Base-by-base conservation (phyloP, 2,888 invertebrate species). In the Sphecodes monilicornis region DNA sequence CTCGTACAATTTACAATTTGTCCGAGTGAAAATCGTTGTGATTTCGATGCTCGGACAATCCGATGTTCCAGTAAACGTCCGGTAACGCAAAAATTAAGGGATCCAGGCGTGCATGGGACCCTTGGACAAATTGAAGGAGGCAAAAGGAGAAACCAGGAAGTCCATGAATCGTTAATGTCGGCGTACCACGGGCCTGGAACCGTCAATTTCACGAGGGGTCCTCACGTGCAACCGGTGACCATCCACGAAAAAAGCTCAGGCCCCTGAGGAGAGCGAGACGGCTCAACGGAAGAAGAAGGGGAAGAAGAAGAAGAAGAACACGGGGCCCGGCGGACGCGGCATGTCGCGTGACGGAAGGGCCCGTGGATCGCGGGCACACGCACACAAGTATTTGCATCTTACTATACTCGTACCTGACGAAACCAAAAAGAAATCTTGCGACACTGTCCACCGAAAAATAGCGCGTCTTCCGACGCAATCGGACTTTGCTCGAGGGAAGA, bases 321-420 rank as follows among this genome's bases (percentile, higher is more conserved):
- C 57, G 26, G 73, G 50, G 73, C 74, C 46, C 78, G 70, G 72
- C 83, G 83, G 78, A 50, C 76, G 90, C 91, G 89, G 87, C 90
- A 90, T 89, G 91, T 94, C 93, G 94, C 94, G 94, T 94, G 94
- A 93, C 93, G 93, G 92, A 93, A 93, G 91, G 91, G 73, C 71
- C 76, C 87, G 89, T 83, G 50, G 91, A 91, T 91, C 90, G 73
- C 80, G 78, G 36, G 80, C 74, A 76, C 91, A 85, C 84, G 84
- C 80, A 88, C 83, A 84, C 76, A 76, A 50, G 82, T 81, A 50
- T 89, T 87, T 87, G 87, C 89, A 84, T 88, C 82, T 89, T 80
- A 72, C 43, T 46, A 50, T 50, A 50, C 36, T 36, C 74, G 66
- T 69, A 43, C 54, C 41, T 29, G 13, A 11, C 57, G 26, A 11